Conservation (phyloP, 2,797 vertebrate species). For the Carapus acus region DNA sequence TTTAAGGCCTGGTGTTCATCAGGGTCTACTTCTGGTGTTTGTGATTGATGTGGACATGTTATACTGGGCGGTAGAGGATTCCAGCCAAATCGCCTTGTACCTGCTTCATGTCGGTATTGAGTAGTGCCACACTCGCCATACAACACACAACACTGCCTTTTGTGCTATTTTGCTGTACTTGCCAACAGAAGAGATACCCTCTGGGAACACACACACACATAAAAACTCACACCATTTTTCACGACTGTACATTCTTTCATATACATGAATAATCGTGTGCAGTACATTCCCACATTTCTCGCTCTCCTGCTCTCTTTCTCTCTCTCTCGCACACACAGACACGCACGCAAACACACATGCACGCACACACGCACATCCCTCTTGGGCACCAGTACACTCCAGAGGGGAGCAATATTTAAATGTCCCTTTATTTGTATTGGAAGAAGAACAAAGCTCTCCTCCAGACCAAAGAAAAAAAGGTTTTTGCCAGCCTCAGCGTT, state of each 20-base stretch:
- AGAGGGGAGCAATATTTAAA: constrained; percentile 71
- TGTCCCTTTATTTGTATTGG: constrained; percentile 74
- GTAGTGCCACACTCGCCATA: constrained; percentile 41
- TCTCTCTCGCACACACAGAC: constrained; percentile 41
- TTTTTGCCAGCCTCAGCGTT: constrained; percentile 74
- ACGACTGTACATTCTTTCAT: constrained; percentile 36
- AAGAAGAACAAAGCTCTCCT: constrained; percentile 76
- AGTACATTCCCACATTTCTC: constrained; percentile 17
- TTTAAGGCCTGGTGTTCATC: neutral
- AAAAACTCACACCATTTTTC: constrained; percentile 39
- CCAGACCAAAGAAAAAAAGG: constrained; percentile 71
- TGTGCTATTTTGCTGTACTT: constrained; percentile 61
- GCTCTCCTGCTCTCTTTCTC: constrained; percentile 26
- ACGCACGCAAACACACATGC: constrained; percentile 41
- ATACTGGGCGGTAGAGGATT: constrained; percentile 18
- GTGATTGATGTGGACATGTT: constrained; percentile 5
- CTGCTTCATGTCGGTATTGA: constrained; percentile 43
- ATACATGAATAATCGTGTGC: constrained; percentile 49
- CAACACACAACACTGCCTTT: constrained; percentile 53
- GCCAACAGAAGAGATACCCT: constrained; percentile 52
- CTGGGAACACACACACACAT: constrained; percentile 48
- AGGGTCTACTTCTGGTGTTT: neutral
- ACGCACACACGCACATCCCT: neutral
- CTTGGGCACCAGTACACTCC: constrained; percentile 38
- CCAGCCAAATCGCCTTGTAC: constrained; percentile 23